These are phyloP conservation scores for Salarias fasciatus DNA, from an alignment of 2,797 vertebrate genomes.

Conservation along the genomic window DNA sequence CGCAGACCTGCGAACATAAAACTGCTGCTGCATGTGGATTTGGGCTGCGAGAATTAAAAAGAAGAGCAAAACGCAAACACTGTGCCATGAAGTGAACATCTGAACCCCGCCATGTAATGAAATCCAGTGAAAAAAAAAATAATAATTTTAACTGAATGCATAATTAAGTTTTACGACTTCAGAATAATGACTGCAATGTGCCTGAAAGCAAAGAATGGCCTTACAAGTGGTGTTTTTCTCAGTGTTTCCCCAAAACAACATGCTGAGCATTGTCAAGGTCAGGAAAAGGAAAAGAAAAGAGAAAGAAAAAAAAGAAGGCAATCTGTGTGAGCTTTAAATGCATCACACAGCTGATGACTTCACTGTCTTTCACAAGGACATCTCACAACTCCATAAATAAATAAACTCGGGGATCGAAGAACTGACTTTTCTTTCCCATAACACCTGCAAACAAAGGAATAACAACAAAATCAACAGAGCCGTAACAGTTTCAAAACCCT, in stretches of 20 bases:
- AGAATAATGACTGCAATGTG: slow-evolving; percentile 45
- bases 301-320: slow-evolving; percentile 35
- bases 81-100: neutral
- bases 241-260: slow-evolving; percentile 40
- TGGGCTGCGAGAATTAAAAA: slow-evolving; percentile 17
- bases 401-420: slow-evolving; percentile 1
- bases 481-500: slow-evolving; percentile 1
- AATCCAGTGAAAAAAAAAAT: slow-evolving; percentile 29
- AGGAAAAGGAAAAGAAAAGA: too few species aligned
- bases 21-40: slow-evolving; percentile 18
- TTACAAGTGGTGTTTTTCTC: slow-evolving; percentile 37
- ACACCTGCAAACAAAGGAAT: neutral
- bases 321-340: slow-evolving; percentile 28
- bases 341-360: slow-evolving; percentile 35
- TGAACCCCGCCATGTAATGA: slow-evolving; percentile 1
- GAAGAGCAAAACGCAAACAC: slow-evolving; percentile 24
- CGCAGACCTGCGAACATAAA: slow-evolving; percentile 18
- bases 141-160: slow-evolving; percentile 26
- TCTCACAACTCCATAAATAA: neutral
- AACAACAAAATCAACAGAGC: neutral
- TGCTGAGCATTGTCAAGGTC: slow-evolving; percentile 50
- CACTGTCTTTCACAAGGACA: slow-evolving; percentile 22
- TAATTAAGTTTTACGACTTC: slow-evolving; percentile 52
- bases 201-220: slow-evolving; percentile 30
- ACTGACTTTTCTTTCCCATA: neutral